Conservation (phyloP, 1,140 invertebrate species). For the Eufriesea mexicana region DNA sequence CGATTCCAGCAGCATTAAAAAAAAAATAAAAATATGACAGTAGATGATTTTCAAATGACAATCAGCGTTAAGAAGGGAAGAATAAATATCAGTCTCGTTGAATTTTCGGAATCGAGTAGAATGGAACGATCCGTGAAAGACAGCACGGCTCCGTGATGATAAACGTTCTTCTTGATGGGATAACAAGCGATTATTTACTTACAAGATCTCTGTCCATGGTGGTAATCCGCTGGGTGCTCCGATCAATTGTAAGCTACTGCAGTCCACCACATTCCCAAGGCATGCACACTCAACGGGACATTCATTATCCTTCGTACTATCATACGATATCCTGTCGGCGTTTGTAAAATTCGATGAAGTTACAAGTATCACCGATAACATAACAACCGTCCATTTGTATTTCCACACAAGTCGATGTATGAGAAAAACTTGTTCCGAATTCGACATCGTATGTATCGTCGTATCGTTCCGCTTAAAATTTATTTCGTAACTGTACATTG, state of each 20-base stretch:
- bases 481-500: slow-evolving; percentile 52
- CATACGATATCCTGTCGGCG: slow-evolving; percentile 4
- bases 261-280: slow-evolving; percentile 76
- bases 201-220: slow-evolving; percentile 79
- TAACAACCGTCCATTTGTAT: slow-evolving; percentile 1
- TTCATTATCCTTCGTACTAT: slow-evolving; percentile 51
- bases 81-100: not conserved
- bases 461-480: slow-evolving; percentile 32
- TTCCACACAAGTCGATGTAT: slow-evolving; percentile 25
- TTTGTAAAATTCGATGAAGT: slow-evolving; percentile 28
- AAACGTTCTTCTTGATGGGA: slow-evolving; percentile 7
- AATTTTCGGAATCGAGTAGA: not conserved
- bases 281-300: slow-evolving; percentile 79
- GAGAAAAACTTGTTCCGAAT: slow-evolving; percentile 34
- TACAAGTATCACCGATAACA: slow-evolving; percentile 9
- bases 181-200: slow-evolving; percentile 64
- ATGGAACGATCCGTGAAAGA: not conserved
- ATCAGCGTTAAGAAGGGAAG: not conserved
- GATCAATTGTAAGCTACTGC: slow-evolving; percentile 74
- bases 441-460: slow-evolving; percentile 50
- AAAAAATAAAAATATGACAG: not conserved
- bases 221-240: slow-evolving; percentile 77
- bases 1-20: not conserved
- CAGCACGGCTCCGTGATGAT: not conserved
- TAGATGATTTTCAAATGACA: not conserved